These are phyloP conservation scores for Rousettus leschenaultii DNA, from an alignment of 2,113 vertebrate species.

Conservation along the genomic window DNA sequence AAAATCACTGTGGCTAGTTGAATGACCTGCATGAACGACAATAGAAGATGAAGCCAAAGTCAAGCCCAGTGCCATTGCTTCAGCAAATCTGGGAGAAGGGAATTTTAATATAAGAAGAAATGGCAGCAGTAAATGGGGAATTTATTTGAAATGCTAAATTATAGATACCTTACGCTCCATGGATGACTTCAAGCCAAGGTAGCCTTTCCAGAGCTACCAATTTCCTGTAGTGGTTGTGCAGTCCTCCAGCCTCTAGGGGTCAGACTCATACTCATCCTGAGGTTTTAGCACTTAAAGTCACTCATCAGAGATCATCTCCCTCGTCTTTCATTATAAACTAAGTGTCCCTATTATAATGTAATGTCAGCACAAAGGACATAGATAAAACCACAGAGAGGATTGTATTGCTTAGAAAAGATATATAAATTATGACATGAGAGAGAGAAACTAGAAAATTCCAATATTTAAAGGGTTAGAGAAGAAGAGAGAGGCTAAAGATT, in stretches of 20 bases:
- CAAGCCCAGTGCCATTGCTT: neutral
- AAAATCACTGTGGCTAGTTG: neutral
- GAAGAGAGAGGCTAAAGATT: neutral
- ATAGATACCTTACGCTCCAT: neutral
- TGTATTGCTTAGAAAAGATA: neutral
- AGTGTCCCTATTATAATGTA: neutral
- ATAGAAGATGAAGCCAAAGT: neutral
- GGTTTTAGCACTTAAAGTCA: neutral
- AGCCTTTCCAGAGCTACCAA: neutral
- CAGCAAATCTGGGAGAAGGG: neutral
- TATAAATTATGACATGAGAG: neutral
- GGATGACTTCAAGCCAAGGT: neutral
- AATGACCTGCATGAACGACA: neutral
- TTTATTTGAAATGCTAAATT: neutral
- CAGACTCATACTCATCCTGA: neutral
- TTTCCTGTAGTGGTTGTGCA: neutral
- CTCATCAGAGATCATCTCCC: neutral
- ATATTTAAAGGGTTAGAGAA: neutral
- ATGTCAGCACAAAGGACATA: neutral
- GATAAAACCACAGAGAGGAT: neutral
- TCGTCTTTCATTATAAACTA: neutral
- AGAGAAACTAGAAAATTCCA: neutral
- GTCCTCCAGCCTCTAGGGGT: neutral
- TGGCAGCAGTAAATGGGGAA: neutral
- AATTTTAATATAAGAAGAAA: neutral